phyloP scores from a whole-genome alignment of 1,140 invertebrate genomes.

The Musca vetustissima region DNA sequence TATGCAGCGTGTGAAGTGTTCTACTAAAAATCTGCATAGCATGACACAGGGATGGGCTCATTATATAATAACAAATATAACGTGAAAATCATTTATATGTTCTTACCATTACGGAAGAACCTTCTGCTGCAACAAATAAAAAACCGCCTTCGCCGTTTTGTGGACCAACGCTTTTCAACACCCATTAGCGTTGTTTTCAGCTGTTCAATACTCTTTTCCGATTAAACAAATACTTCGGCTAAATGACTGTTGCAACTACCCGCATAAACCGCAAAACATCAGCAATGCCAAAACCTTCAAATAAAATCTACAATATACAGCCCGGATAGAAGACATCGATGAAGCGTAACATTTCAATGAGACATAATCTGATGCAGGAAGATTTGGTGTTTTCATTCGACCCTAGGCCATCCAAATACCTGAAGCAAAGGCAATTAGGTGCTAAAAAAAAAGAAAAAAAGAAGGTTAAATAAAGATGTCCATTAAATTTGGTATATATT shows the following conservation, averaged over 20 bases:
- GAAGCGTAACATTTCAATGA: too few species aligned
- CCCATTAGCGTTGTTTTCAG: conserved; percentile 33
- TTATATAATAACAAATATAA: too few species aligned
- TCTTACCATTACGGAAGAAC: background rate
- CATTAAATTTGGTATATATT: too few species aligned
- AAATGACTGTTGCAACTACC: conserved; percentile 46
- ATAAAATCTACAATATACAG: conserved; percentile 46
- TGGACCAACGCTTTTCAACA: conserved; percentile 41
- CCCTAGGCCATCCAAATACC: conserved; percentile 45
- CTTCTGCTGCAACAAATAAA: background rate
- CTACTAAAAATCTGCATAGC: too few species aligned
- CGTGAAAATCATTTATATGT: background rate
- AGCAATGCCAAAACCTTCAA: conserved; percentile 44
- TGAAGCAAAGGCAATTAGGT: too few species aligned
- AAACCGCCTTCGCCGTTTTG: conserved; percentile 31
- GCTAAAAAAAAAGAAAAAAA: background rate
- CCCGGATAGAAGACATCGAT: too few species aligned
- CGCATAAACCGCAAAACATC: conserved; percentile 43
- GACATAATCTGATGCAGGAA: too few species aligned
- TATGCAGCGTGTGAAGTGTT: too few species aligned
- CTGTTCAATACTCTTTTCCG: conserved; percentile 39
- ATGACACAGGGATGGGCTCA: too few species aligned
- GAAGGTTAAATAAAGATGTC: too few species aligned
- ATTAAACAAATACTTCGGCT: conserved; percentile 43
- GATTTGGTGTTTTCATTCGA: conserved; percentile 48